phyloP scores from a whole-genome alignment of 2,113 vertebrate genomes.

The Pteropus alecto region DNA sequence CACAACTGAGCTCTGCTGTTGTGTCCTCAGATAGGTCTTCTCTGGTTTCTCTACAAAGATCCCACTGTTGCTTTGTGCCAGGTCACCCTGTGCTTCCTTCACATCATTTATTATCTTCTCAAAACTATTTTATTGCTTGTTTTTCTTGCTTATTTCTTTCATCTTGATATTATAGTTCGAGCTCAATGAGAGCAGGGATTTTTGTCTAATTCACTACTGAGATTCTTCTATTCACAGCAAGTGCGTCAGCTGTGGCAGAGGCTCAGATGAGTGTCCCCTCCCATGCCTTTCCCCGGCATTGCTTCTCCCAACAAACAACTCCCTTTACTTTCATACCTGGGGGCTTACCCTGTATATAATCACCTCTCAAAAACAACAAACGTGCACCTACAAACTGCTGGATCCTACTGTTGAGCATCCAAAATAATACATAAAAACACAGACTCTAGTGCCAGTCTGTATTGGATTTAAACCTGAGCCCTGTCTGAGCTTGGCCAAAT shows the following conservation, averaged over 20 bases:
- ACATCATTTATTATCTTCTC: background rate
- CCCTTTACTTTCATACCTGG: rapidly evolving
- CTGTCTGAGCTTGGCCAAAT: background rate
- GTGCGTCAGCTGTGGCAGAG: background rate
- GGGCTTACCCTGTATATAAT: background rate
- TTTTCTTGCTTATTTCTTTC: background rate
- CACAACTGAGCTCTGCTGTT: background rate
- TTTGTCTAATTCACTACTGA: background rate
- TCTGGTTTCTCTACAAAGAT: background rate
- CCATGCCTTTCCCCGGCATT: background rate
- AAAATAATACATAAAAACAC: background rate
- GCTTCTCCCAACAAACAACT: background rate
- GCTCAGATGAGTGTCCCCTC: background rate
- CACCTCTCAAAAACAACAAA: background rate
- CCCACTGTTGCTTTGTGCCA: background rate
- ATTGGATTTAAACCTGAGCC: no score
- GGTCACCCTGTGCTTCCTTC: background rate
- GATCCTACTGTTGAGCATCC: background rate
- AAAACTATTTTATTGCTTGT: background rate
- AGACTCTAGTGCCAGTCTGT: rapidly evolving
- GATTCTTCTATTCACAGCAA: background rate
- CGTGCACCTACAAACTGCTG: background rate
- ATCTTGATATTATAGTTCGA: background rate
- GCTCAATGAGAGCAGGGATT: background rate
- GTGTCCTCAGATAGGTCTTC: background rate